These are phyloP conservation scores for Clavelina lepadiformis DNA, from an alignment of 23 tunicate species.

Conservation along the genomic window DNA sequence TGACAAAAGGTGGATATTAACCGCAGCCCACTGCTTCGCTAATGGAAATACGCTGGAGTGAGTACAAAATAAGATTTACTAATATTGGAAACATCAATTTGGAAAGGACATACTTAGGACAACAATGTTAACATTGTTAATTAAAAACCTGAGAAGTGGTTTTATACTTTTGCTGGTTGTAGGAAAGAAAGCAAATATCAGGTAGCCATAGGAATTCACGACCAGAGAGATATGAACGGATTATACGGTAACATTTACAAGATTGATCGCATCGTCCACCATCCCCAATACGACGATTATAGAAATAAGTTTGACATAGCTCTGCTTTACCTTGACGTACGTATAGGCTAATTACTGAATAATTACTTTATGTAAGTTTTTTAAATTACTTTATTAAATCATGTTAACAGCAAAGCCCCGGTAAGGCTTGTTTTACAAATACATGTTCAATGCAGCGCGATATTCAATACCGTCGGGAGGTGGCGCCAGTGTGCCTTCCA, in stretches of 20 bases:
- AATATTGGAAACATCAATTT: no score
- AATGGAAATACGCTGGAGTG: constrained; percentile 29
- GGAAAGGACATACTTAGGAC: no score
- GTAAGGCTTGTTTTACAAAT: background rate
- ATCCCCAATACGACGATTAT: constrained; percentile 50
- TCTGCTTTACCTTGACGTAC: constrained; percentile 26
- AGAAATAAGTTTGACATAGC: constrained; percentile 50
- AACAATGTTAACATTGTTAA: no score
- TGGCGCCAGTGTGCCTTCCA: constrained; percentile 56
- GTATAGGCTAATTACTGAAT: no score
- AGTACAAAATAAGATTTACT: no score
- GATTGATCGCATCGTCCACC: constrained; percentile 33
- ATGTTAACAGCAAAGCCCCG: background rate
- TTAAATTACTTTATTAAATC: background rate
- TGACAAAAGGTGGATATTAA: constrained; percentile 29
- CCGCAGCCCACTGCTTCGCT: constrained; percentile 68
- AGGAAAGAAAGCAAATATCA: constrained; percentile 33
- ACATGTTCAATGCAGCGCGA: constrained; percentile 5
- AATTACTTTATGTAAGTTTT: background rate
- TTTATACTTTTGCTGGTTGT: background rate
- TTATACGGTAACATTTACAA: constrained; percentile 22
- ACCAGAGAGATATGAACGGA: constrained; percentile 18
- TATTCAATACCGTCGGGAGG: constrained; percentile 37
- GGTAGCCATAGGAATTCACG: constrained; percentile 37
- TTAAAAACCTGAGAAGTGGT: background rate